Evolutionary conservation across 2,113 vertebrate genomes (phyloP).

Genomic region (Plestiodon gilberti): DNA sequence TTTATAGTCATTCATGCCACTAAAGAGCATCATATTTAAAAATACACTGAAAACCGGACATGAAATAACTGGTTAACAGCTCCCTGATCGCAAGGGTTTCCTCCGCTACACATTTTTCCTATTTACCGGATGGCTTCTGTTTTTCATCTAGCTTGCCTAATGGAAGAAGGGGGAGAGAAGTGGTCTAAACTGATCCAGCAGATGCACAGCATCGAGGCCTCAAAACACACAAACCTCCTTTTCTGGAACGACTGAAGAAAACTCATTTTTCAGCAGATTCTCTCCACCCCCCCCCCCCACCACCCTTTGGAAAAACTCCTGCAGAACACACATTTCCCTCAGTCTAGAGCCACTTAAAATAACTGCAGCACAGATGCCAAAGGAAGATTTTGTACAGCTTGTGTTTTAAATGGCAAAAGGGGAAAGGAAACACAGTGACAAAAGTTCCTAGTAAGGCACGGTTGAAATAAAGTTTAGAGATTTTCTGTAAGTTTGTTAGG

Average conservation of each 20-base stretch:
- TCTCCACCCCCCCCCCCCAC: neutral
- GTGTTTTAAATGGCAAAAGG: constrained; percentile 41
- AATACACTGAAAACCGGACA: constrained; percentile 69
- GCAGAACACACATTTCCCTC: constrained; percentile 67
- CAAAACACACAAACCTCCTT: constrained; percentile 64
- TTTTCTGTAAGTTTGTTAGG: neutral
- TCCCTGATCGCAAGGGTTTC: constrained; percentile 72
- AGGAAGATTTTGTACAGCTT: constrained; percentile 58
- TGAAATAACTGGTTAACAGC: constrained; percentile 75
- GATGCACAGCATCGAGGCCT: constrained; percentile 63
- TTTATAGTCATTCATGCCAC: constrained; percentile 69
- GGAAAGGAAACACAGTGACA: constrained; percentile 46
- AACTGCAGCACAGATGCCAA: constrained; percentile 62
- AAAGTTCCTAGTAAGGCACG: constrained; percentile 49
- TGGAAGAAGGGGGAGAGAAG: constrained; percentile 55
- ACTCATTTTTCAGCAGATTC: constrained; percentile 68
- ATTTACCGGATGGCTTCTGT: constrained; percentile 73
- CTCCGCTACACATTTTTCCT: constrained; percentile 74
- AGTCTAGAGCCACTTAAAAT: constrained; percentile 63
- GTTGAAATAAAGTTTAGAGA: constrained; percentile 24
- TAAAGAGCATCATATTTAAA: constrained; percentile 72
- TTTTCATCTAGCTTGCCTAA: constrained; percentile 75
- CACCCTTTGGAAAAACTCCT: constrained; percentile 54
- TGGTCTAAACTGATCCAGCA: constrained; percentile 69
- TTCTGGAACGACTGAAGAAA: constrained; percentile 65